Evolutionary conservation across 2,888 invertebrate species (phyloP).

Genomic region (Heliothis peltigera): DNA sequence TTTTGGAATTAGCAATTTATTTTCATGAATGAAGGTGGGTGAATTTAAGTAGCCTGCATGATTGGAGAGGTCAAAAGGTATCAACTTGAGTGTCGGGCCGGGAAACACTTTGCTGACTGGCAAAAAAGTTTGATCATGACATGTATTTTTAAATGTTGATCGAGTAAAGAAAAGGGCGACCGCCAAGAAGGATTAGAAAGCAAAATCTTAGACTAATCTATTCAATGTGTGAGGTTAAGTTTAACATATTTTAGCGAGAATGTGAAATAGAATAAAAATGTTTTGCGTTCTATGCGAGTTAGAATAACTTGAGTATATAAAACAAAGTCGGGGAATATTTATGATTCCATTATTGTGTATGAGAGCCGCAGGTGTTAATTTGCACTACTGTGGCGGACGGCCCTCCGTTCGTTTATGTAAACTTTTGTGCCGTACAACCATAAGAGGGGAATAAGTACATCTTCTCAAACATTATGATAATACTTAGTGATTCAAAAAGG

Average conservation of each 20-base stretch:
- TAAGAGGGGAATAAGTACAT: background rate
- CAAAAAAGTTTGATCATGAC: background rate
- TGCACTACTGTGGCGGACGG: slow-evolving; percentile 22
- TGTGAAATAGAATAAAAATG: slow-evolving; percentile 1
- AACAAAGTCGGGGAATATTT: slow-evolving; percentile 30
- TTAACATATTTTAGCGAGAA: background rate
- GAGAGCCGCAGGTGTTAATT: slow-evolving; percentile 48
- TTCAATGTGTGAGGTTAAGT: background rate
- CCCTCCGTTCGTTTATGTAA: slow-evolving; percentile 20
- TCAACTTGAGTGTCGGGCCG: background rate
- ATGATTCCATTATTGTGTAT: slow-evolving; percentile 21
- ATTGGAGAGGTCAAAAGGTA: background rate
- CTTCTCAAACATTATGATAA: slow-evolving; percentile 12
- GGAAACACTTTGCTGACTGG: background rate
- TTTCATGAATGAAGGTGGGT: background rate
- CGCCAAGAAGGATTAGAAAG: no score
- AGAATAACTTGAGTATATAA: slow-evolving; percentile 9
- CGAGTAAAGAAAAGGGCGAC: background rate
- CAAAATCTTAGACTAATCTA: no score
- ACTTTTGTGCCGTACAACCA: slow-evolving; percentile 10
- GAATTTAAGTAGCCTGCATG: background rate
- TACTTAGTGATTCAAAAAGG: slow-evolving; percentile 9
- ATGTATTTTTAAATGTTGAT: background rate
- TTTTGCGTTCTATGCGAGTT: background rate
- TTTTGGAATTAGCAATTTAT: background rate